Evolutionary conservation across 1,140 invertebrate genomes (phyloP).

Genomic region (Pantala flavescens): DNA sequence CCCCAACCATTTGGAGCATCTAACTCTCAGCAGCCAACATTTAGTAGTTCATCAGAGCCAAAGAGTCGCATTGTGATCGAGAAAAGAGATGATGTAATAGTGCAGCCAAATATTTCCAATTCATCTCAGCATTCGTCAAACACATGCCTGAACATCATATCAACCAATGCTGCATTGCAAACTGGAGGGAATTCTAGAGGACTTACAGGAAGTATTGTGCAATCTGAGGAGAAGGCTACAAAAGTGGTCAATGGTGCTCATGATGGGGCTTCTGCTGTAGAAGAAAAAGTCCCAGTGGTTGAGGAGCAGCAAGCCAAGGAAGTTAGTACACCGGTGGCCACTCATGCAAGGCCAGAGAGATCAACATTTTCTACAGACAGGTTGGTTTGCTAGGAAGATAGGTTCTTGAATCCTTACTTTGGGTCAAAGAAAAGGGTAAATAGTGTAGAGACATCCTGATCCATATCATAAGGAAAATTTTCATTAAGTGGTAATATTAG

Average conservation of each 20-base stretch:
- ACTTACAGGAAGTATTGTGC: neutral
- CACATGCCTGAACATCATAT: conserved; percentile 32
- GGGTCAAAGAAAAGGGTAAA: too few species aligned
- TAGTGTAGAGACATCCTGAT: too few species aligned
- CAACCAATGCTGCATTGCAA: conserved; percentile 37
- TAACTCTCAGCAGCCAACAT: conserved; percentile 38
- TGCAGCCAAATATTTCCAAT: conserved; percentile 44
- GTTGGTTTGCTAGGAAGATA: too few species aligned
- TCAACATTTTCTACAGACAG: neutral
- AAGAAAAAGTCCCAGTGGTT: neutral
- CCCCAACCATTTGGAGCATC: conserved; percentile 33
- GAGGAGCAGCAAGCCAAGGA: neutral
- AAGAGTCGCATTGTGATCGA: conserved; percentile 77
- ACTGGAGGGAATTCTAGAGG: conserved; percentile 27
- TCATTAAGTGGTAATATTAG: too few species aligned
- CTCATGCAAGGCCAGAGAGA: neutral
- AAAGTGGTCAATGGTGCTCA: neutral
- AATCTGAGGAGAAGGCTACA: neutral
- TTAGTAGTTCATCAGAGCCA: conserved; percentile 64
- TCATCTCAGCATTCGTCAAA: conserved; percentile 15
- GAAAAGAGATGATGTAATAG: conserved; percentile 58
- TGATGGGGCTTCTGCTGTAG: neutral
- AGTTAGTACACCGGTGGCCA: neutral
- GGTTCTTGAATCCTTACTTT: too few species aligned
- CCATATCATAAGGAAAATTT: too few species aligned